These are phyloP conservation scores for Radopholus similis DNA, from an alignment of 1,140 invertebrate species.

Conservation along the genomic window DNA sequence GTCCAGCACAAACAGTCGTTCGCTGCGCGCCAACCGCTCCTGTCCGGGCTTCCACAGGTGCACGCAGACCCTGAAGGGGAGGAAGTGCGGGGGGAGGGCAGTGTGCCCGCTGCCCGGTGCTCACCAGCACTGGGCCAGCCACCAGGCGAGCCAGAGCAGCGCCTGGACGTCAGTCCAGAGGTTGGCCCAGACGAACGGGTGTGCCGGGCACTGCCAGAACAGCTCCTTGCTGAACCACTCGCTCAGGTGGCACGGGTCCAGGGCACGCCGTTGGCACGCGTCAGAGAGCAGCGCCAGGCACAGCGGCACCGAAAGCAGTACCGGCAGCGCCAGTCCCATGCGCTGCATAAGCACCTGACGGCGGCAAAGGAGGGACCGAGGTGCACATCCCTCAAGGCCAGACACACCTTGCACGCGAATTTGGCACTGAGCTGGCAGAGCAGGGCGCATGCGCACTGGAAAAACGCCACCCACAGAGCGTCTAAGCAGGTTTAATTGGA, in stretches of 20 bases:
- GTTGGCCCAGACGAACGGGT: not conserved
- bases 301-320: constrained; percentile 47
- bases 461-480: constrained; percentile 54
- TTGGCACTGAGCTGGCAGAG: constrained; percentile 56
- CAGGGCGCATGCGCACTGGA: constrained; percentile 52
- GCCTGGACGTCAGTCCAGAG: constrained; percentile 45
- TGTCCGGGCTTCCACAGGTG: constrained; percentile 96
- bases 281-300: constrained; percentile 47
- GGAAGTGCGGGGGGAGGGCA: not conserved
- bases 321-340: constrained; percentile 53
- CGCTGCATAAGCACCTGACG: constrained; percentile 55
- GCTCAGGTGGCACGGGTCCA: constrained; percentile 50
- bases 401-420: constrained; percentile 59
- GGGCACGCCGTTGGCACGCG: constrained; percentile 29
- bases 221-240: constrained; percentile 46
- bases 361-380: constrained; percentile 11
- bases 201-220: constrained; percentile 49
- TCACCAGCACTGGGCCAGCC: constrained; percentile 65
- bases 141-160: constrained; percentile 56
- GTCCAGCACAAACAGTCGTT: constrained; percentile 82
- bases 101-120: not conserved
- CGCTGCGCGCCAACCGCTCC: constrained; percentile 87
- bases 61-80: constrained; percentile 73
- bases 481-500: too few relatives aligned
- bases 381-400: too few relatives aligned